Evolutionary conservation across 2,113 vertebrate genomes (phyloP).

Genomic region (Gymnocephalus cernua): DNA sequence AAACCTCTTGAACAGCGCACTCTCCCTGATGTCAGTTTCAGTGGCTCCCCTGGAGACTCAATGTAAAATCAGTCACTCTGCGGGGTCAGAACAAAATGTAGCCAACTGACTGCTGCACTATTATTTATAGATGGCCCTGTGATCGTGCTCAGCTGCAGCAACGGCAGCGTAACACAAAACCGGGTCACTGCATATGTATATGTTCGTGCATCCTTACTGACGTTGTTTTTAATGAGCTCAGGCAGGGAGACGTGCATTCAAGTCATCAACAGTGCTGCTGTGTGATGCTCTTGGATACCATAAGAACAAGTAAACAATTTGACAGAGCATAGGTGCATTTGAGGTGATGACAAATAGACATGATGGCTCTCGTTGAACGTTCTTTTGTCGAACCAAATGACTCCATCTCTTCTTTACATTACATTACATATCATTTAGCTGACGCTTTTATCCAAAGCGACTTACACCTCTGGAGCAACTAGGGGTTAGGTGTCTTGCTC

Average conservation of each 20-base stretch:
- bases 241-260: slow-evolving; percentile 18
- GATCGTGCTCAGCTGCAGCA: slow-evolving; percentile 38
- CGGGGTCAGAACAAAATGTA: slow-evolving; percentile 48
- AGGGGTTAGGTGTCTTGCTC: no score
- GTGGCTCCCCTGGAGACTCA: slow-evolving; percentile 34
- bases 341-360: background rate
- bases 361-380: background rate
- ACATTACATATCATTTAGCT: no score
- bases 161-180: slow-evolving; percentile 10
- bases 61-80: slow-evolving; percentile 53
- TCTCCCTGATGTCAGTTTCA: slow-evolving; percentile 28
- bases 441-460: no score
- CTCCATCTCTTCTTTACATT: background rate
- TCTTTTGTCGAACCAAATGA: background rate
- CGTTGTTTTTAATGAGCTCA: slow-evolving; percentile 43
- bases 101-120: slow-evolving; percentile 40
- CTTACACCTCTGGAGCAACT: no score
- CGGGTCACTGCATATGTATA: slow-evolving; percentile 46
- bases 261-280: slow-evolving; percentile 13
- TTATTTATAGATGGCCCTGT: slow-evolving; percentile 64
- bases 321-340: background rate
- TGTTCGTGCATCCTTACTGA: slow-evolving; percentile 33
- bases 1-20: slow-evolving; percentile 1
- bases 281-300: background rate
- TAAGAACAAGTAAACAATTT: slow-evolving; percentile 8